phyloP scores from a whole-genome alignment of 1,140 invertebrate species.

The Drosophila bipectinata region DNA sequence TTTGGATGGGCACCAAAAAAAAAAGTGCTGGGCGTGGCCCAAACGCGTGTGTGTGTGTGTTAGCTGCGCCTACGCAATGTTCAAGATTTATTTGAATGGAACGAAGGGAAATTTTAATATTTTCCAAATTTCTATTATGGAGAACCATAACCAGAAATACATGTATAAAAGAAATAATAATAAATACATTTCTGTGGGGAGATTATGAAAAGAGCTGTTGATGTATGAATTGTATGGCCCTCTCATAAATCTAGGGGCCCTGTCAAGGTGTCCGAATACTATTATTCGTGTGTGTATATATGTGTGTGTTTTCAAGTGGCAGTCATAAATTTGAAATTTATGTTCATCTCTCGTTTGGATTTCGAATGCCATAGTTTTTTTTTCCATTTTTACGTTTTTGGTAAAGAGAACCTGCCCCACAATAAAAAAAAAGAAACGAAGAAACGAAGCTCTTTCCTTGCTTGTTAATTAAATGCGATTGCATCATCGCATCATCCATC shows the following conservation, averaged over 20 bases:
- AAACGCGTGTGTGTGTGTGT: constrained; percentile 31
- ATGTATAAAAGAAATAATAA: constrained; percentile 45
- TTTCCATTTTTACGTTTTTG: constrained; percentile 33
- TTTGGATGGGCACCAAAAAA: constrained; percentile 37
- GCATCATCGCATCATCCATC: constrained; percentile 61
- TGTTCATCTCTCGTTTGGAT: constrained; percentile 59
- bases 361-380: constrained; percentile 6
- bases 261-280: constrained; percentile 54
- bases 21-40: constrained; percentile 34
- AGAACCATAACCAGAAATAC: constrained; percentile 3
- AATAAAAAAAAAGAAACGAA: constrained; percentile 11
- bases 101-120: constrained; percentile 76
- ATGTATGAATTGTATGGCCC: constrained; percentile 66
- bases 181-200: constrained; percentile 56
- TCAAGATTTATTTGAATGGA: constrained; percentile 66
- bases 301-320: constrained; percentile 61
- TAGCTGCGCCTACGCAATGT: constrained; percentile 48
- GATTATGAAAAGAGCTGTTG: constrained; percentile 78
- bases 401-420: constrained; percentile 47
- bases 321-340: constrained; percentile 76
- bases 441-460: constrained; percentile 33
- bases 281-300: constrained; percentile 13
- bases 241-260: constrained; percentile 67
- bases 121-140: constrained; percentile 49
- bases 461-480: constrained; percentile 67